A percentile compares a stretch with the other conserved stretches of the same genome.
Conservation (phyloP, 1,140 invertebrate species). For the Drosophila persimilis region DNA sequence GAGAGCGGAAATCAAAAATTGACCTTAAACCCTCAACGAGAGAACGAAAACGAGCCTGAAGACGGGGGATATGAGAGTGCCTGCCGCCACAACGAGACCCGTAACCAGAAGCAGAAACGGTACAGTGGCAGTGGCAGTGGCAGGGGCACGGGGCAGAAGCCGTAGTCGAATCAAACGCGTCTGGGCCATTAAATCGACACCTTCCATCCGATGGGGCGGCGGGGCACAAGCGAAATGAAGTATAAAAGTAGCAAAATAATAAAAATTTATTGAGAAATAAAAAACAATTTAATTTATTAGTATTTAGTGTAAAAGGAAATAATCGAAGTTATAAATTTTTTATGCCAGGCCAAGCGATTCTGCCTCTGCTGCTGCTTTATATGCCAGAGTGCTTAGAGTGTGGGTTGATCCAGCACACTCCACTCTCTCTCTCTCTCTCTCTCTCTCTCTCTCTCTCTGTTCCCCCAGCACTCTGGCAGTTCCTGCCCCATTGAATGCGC, state of each 20-base stretch:
- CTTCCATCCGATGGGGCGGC: conserved; percentile 26
- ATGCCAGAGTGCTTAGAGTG: conserved; percentile 42
- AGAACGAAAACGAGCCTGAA: conserved; percentile 12
- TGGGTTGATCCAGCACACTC: not conserved
- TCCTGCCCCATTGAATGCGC: too few relatives aligned
- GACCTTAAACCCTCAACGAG: conserved; percentile 64
- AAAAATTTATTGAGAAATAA: conserved; percentile 82
- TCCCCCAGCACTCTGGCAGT: too few relatives aligned
- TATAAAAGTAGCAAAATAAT: conserved; percentile 81
- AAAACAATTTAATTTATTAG: conserved; percentile 82
- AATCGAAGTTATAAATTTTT: conserved; percentile 81
- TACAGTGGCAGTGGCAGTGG: not conserved
- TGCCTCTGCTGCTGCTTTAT: conserved; percentile 6
- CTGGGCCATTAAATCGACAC: conserved; percentile 77
- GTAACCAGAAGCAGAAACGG: too few relatives aligned
- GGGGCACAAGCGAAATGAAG: conserved; percentile 54
- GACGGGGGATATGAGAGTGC: not conserved
- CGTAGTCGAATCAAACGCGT: conserved; percentile 42
- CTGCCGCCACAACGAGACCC: too few relatives aligned
- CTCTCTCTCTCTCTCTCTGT: conserved; percentile 1
- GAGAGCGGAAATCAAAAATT: conserved; percentile 81
- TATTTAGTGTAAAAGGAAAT: conserved; percentile 80
- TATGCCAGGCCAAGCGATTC: conserved; percentile 54
- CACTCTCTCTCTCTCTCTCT: not conserved
- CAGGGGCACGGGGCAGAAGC: not conserved